These are phyloP conservation scores for Cistogaster globosa DNA, from an alignment of 2,888 invertebrate species.

Conservation along the genomic window DNA sequence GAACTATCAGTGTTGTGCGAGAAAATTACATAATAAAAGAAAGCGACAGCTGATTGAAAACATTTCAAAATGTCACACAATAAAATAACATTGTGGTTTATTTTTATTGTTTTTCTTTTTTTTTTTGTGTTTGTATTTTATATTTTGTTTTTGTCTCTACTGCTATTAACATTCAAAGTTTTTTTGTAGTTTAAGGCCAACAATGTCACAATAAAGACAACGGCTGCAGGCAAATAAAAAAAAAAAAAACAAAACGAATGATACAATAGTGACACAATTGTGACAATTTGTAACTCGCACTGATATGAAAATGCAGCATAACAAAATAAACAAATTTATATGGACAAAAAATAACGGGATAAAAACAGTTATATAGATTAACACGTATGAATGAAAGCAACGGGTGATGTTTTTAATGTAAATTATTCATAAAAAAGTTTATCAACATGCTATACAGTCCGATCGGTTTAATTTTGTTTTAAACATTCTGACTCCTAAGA, in stretches of 20 bases:
- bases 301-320: background rate
- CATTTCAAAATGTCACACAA: constrained; percentile 44
- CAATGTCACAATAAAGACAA: constrained; percentile 49
- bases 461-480: no score
- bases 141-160: constrained; percentile 32
- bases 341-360: background rate
- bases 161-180: constrained; percentile 26
- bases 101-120: background rate
- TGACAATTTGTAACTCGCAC: constrained; percentile 45
- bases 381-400: background rate
- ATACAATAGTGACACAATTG: no score
- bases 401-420: no score
- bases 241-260: constrained; percentile 18
- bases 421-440: no score
- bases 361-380: background rate
- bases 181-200: constrained; percentile 44
- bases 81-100: constrained; percentile 38
- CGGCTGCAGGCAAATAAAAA: constrained; percentile 30
- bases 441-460: no score
- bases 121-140: background rate
- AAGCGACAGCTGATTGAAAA: background rate
- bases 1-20: no score
- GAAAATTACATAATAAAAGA: background rate
- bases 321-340: background rate
- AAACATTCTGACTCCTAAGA: no score